phyloP scores from a whole-genome alignment of 2,888 invertebrate genomes.

The Chirona hameri region DNA sequence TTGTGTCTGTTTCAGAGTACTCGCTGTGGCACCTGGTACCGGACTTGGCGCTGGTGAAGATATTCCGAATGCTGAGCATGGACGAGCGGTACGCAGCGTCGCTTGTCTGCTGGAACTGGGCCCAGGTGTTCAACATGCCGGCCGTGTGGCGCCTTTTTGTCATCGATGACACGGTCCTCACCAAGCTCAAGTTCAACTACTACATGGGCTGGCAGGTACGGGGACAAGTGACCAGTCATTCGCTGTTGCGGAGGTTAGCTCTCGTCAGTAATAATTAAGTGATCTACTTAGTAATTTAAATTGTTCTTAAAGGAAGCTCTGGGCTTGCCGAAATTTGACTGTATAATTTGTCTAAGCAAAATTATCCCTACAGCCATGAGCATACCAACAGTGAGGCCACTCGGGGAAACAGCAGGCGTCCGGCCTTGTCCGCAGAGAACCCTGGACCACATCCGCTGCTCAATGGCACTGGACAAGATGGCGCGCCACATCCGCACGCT shows the following conservation, averaged over 20 bases:
- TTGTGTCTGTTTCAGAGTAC: slow-evolving; percentile 30
- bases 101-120: slow-evolving; percentile 48
- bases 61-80: slow-evolving; percentile 64
- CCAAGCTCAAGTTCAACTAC: slow-evolving; percentile 70
- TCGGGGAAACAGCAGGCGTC: background rate
- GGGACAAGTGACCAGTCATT: no score
- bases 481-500: slow-evolving; percentile 63
- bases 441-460: slow-evolving; percentile 68
- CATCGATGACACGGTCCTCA: slow-evolving; percentile 67
- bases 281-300: background rate
- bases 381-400: background rate
- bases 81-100: slow-evolving; percentile 70
- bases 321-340: background rate
- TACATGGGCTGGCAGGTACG: slow-evolving; percentile 72
- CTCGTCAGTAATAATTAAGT: background rate
- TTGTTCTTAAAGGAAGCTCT: background rate
- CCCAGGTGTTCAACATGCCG: slow-evolving; percentile 63
- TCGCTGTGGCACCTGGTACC: slow-evolving; percentile 62
- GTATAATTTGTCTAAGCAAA: background rate
- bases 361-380: background rate
- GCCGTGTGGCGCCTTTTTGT: slow-evolving; percentile 71
- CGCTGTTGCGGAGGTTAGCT: no score
- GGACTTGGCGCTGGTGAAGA: slow-evolving; percentile 66
- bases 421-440: slow-evolving; percentile 54
- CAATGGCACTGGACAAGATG: slow-evolving; percentile 64